Conservation (phyloP, 1,140 invertebrate genomes). For the Drosophila ambigua region DNA sequence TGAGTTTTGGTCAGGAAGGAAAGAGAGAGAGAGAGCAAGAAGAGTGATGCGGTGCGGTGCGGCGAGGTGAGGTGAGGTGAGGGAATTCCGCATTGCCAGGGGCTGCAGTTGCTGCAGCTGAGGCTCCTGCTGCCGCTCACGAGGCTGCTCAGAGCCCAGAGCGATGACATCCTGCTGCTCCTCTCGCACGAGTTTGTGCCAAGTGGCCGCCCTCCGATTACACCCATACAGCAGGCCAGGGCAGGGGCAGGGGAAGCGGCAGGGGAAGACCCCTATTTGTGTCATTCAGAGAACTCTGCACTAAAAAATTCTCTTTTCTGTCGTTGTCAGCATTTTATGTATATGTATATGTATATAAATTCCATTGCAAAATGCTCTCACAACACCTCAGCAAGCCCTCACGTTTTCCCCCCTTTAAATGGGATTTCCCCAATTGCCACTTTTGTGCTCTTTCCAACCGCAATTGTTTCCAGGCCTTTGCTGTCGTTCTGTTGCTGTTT, state of each 20-base stretch:
- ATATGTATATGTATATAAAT: slow-evolving; percentile 46
- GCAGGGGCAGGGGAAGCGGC: background rate
- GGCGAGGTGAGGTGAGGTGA: no score
- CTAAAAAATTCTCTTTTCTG: slow-evolving; percentile 50
- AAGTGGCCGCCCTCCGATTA: slow-evolving; percentile 57
- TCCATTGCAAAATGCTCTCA: slow-evolving; percentile 29
- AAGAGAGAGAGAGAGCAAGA: background rate
- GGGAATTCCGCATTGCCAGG: slow-evolving; percentile 56
- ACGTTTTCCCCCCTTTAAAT: background rate
- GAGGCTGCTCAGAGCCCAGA: slow-evolving; percentile 41
- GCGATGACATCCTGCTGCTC: slow-evolving; percentile 58
- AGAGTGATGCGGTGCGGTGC: background rate
- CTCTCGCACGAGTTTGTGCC: slow-evolving; percentile 36
- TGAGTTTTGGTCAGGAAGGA: slow-evolving; percentile 55
- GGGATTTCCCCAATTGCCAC: slow-evolving; percentile 43
- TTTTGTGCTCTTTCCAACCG: slow-evolving; percentile 21
- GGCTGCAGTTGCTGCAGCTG: slow-evolving; percentile 45
- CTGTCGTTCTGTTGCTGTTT: background rate
- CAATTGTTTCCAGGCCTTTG: slow-evolving; percentile 53
- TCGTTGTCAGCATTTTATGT: slow-evolving; percentile 25
- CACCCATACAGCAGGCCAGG: slow-evolving; percentile 5
- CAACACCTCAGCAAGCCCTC: slow-evolving; percentile 18
- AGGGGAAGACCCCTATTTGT: slow-evolving; percentile 34
- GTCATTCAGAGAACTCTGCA: slow-evolving; percentile 53
- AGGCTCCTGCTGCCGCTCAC: slow-evolving; percentile 19